phyloP scores from a whole-genome alignment of 2,113 vertebrate species.

The Anarhynchus alexandrinus region DNA sequence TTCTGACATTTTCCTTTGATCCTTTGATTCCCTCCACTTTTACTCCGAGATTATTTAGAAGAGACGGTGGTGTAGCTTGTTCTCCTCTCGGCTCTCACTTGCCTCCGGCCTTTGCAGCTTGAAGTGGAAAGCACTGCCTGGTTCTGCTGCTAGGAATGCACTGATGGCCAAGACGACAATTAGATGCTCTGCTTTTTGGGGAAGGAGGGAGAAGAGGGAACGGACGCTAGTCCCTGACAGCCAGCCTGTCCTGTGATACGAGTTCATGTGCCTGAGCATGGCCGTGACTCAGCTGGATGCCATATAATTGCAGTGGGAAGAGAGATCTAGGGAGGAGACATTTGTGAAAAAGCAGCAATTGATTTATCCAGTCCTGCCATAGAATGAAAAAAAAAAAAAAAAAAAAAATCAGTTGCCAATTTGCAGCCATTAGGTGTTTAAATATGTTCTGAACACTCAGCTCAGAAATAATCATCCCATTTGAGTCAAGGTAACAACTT shows the following conservation, averaged over 20 bases:
- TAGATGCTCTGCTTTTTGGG: neutral
- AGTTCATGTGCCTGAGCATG: neutral
- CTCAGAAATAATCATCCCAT: neutral
- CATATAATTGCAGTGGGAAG: neutral
- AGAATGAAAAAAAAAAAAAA: neutral
- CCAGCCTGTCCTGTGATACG: neutral
- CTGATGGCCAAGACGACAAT: neutral
- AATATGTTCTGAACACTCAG: neutral
- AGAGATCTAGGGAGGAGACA: neutral
- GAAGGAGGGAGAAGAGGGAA: neutral
- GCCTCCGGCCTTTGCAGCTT: neutral
- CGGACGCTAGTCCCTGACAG: neutral
- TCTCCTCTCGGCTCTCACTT: neutral
- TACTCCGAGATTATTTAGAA: neutral
- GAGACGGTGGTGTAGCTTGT: fast-evolving
- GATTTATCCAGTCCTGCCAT: neutral
- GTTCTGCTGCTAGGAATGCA: neutral
- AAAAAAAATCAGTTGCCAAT: neutral
- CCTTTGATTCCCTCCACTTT: neutral
- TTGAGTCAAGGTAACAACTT: neutral
- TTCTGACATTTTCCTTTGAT: neutral
- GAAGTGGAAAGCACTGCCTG: neutral
- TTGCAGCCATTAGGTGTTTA: neutral
- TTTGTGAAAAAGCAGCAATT: neutral
- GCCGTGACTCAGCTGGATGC: neutral